Evolutionary conservation across 2,113 vertebrate genomes (phyloP).

Genomic region (Apteryx owenii): DNA sequence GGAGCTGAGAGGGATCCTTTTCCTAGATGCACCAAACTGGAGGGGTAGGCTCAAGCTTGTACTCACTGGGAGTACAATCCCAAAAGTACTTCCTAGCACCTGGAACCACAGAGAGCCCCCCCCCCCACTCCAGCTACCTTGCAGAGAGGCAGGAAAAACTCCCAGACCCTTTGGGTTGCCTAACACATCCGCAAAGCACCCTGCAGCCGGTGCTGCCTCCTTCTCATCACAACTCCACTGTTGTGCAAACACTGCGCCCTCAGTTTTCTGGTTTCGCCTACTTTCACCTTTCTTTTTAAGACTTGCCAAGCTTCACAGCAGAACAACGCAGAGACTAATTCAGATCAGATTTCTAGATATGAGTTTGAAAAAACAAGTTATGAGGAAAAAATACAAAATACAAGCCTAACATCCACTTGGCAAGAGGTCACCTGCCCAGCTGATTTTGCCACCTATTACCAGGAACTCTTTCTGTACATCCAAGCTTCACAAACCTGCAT

Average conservation of each 20-base stretch:
- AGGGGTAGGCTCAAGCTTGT: neutral
- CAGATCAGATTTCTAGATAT: neutral
- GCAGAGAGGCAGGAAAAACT: too few relatives aligned
- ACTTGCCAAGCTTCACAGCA: neutral
- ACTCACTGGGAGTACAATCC: neutral
- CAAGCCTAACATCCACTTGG: neutral
- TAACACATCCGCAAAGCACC: too few relatives aligned
- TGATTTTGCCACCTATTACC: neutral
- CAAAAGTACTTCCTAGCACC: neutral
- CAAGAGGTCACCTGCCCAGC: neutral
- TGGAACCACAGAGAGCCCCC: neutral
- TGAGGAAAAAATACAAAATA: neutral
- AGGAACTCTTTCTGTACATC: neutral
- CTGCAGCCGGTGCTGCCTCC: rapidly evolving
- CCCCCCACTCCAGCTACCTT: too few relatives aligned
- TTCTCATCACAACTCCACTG: neutral
- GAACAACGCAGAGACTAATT: neutral
- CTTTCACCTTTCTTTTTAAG: neutral
- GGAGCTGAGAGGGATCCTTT: neutral
- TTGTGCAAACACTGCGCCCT: neutral
- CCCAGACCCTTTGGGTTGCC: neutral
- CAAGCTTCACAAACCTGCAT: rapidly evolving
- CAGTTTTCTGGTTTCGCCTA: neutral
- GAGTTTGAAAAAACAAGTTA: neutral
- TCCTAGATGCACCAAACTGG: rapidly evolving